A percentile compares a stretch with the other conserved stretches of the same genome.
These are phyloP conservation scores for Nematolebias whitei DNA, from an alignment of 2,113 vertebrate genomes.

Conservation along the genomic window DNA sequence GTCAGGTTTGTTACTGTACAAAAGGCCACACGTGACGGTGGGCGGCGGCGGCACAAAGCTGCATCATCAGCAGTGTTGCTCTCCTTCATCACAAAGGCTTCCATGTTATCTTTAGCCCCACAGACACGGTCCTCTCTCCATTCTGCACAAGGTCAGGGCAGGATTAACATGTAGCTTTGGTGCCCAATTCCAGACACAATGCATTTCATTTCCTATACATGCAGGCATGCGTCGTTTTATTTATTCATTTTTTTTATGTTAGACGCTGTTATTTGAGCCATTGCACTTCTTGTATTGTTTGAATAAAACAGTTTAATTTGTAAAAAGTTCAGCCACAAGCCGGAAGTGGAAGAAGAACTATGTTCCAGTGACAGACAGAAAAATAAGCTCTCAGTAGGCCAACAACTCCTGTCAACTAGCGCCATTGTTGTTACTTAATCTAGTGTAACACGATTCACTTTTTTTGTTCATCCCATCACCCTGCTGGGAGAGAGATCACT, in stretches of 20 bases:
- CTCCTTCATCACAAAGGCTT: constrained; percentile 67
- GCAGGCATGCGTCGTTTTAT: constrained; percentile 5
- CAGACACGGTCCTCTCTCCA: constrained; percentile 61
- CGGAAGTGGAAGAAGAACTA: constrained; percentile 12
- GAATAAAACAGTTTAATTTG: background rate
- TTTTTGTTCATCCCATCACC: constrained; percentile 49
- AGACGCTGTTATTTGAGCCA: background rate
- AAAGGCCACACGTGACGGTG: constrained; percentile 64
- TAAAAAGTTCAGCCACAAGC: constrained; percentile 25
- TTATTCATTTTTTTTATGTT: no score
- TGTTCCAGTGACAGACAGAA: constrained; percentile 36
- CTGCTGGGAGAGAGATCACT: constrained; percentile 65
- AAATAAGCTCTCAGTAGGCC: constrained; percentile 49
- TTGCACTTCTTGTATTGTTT: background rate
- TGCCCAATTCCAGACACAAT: constrained; percentile 62
- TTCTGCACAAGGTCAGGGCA: constrained; percentile 69
- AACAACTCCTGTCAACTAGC: constrained; percentile 48
- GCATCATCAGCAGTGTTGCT: constrained; percentile 73
- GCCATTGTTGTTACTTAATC: constrained; percentile 47
- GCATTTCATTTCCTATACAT: constrained; percentile 32
- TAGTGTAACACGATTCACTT: constrained; percentile 54
- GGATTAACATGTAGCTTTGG: constrained; percentile 67
- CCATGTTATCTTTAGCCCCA: constrained; percentile 69
- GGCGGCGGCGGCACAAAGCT: constrained; percentile 54
- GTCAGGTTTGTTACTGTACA: constrained; percentile 64